Percentiles rank a stretch among this genome's conserved stretches.
phyloP scores from a whole-genome alignment of 2,888 invertebrate genomes.

The Tetranychus truncatus region DNA sequence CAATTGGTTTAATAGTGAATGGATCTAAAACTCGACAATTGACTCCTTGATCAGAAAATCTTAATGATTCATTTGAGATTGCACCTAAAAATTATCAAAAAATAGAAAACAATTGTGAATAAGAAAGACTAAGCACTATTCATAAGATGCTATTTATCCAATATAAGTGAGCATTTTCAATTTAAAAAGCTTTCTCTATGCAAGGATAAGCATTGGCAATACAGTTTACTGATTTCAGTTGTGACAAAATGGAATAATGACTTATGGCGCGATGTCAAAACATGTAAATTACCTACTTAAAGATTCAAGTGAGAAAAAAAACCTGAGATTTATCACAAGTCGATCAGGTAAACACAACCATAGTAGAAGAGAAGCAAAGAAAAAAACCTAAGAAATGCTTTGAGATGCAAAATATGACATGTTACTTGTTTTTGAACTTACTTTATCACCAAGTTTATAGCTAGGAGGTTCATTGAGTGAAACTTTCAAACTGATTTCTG shows the following conservation, averaged over 20 bases:
- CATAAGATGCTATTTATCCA: too few relatives aligned
- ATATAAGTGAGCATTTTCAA: too few relatives aligned
- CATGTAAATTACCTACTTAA: slow-evolving; percentile 37
- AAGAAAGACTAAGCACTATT: too few relatives aligned
- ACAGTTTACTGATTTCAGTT: slow-evolving; percentile 68
- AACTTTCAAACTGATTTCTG: slow-evolving; percentile 53
- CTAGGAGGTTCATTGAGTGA: slow-evolving; percentile 57
- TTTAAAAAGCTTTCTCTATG: too few relatives aligned
- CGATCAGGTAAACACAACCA: slow-evolving; percentile 79
- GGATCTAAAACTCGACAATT: slow-evolving; percentile 71
- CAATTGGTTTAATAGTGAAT: slow-evolving; percentile 89
- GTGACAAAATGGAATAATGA: slow-evolving; percentile 44
- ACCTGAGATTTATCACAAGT: slow-evolving; percentile 60
- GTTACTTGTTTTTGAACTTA: slow-evolving; percentile 29
- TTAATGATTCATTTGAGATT: too few relatives aligned
- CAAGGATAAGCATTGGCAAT: too few relatives aligned
- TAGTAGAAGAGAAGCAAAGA: slow-evolving; percentile 51
- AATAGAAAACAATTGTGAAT: too few relatives aligned
- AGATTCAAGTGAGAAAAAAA: slow-evolving; percentile 39
- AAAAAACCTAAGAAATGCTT: slow-evolving; percentile 30
- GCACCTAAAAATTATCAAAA: too few relatives aligned
- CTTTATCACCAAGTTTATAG: slow-evolving; percentile 46
- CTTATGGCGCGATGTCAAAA: slow-evolving; percentile 43
- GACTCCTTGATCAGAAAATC: slow-evolving; percentile 44
- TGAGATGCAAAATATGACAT: slow-evolving; percentile 28